Conservation (phyloP, 2,113 vertebrate species). For the Lophius piscatorius region DNA sequence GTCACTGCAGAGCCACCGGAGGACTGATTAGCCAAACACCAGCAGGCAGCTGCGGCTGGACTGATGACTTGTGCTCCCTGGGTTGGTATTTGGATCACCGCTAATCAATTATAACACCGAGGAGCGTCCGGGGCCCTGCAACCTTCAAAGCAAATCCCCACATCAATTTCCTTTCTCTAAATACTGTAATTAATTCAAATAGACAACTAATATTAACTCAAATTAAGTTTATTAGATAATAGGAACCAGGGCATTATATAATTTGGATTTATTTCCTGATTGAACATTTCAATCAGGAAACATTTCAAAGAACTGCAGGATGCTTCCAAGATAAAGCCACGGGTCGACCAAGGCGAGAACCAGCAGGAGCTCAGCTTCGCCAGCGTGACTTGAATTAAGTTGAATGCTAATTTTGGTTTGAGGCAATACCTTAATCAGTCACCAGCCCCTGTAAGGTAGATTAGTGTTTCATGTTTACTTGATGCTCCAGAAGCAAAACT, state of each 20-base stretch:
- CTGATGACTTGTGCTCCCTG: slow-evolving; percentile 47
- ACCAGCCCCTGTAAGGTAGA: slow-evolving; percentile 22
- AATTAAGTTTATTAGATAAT: slow-evolving; percentile 7
- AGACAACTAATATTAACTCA: slow-evolving; percentile 22
- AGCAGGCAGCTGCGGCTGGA: slow-evolving; percentile 45
- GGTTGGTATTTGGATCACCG: slow-evolving; percentile 50
- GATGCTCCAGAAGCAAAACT: slow-evolving; percentile 43
- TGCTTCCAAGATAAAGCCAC: slow-evolving; percentile 17
- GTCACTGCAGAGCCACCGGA: slow-evolving; percentile 41
- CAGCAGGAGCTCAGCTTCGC: slow-evolving; percentile 34
- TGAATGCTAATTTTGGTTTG: slow-evolving; percentile 55
- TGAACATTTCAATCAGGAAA: not conserved
- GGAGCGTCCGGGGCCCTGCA: slow-evolving; percentile 34
- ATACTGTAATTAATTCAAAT: slow-evolving; percentile 25
- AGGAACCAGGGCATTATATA: not conserved
- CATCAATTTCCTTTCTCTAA: slow-evolving; percentile 36
- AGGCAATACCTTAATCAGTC: slow-evolving; percentile 55
- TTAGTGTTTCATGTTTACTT: slow-evolving; percentile 43
- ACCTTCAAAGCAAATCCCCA: slow-evolving; percentile 23
- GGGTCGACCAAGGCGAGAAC: slow-evolving; percentile 34
- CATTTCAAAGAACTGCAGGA: slow-evolving; percentile 23
- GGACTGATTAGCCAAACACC: slow-evolving; percentile 50
- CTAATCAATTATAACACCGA: slow-evolving; percentile 65
- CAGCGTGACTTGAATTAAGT: slow-evolving; percentile 41
- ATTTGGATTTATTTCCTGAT: not conserved